These are phyloP conservation scores for Chamaetylas fuelleborni DNA, from an alignment of 2,113 vertebrate species.

Conservation along the genomic window DNA sequence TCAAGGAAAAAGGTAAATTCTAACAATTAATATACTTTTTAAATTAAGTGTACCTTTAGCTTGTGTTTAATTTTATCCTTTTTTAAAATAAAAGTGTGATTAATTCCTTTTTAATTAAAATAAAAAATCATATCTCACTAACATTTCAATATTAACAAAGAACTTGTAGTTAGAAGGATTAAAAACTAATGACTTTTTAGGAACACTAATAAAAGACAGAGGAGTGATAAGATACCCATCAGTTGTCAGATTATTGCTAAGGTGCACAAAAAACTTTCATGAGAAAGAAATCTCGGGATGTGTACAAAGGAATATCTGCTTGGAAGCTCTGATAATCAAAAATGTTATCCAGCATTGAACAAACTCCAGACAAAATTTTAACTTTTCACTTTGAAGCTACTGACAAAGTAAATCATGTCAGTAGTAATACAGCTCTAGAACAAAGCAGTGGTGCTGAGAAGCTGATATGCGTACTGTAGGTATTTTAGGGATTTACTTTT, in stretches of 20 bases:
- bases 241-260: not conserved
- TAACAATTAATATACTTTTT: not conserved
- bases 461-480: rapidly evolving
- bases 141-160: not conserved
- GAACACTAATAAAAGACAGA: not conserved
- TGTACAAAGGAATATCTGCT: not conserved
- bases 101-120: conserved; percentile 3
- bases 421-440: not conserved
- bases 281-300: not conserved
- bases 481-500: not conserved
- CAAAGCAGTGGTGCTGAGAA: not conserved
- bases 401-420: not conserved
- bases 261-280: not conserved
- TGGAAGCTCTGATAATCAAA: not conserved
- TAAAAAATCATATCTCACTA: not conserved
- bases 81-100: not conserved
- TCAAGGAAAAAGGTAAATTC: not conserved
- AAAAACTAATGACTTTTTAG: not conserved
- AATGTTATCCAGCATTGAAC: not conserved
- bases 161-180: not conserved
- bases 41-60: not conserved
- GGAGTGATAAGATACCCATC: not conserved
- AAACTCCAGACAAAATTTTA: not conserved
- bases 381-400: not conserved
- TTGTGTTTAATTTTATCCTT: not conserved